Conservation (phyloP, 2,113 vertebrate genomes). For the Rhadina sibilatrix region DNA sequence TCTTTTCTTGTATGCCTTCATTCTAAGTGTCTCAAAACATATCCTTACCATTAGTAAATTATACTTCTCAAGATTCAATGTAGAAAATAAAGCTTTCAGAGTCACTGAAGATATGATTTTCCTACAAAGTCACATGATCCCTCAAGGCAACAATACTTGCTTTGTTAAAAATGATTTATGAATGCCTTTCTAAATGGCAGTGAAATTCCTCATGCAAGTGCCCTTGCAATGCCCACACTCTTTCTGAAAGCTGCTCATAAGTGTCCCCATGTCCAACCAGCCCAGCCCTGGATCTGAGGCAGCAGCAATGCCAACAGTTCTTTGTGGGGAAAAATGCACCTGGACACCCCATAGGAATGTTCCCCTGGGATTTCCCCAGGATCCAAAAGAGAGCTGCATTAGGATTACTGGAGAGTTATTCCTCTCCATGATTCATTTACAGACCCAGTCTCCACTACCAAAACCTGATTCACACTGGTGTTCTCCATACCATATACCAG, state of each 20-base stretch:
- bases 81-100: background rate
- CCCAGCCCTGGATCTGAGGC: background rate
- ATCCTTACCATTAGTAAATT: background rate
- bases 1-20: background rate
- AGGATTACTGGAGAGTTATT: background rate
- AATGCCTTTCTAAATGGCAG: background rate
- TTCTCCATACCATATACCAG: background rate
- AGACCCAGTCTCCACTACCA: background rate
- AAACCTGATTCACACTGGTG: background rate
- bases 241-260: background rate
- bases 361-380: background rate
- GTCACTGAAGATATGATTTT: background rate
- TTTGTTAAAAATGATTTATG: background rate
- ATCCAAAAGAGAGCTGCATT: background rate
- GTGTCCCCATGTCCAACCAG: fast-evolving
- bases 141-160: background rate
- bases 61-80: background rate
- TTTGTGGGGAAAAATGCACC: fast-evolving
- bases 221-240: background rate
- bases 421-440: background rate
- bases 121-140: background rate
- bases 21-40: background rate
- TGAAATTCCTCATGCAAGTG: background rate
- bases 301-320: fast-evolving
- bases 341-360: fast-evolving